These are phyloP conservation scores for Notechis scutatus DNA, from an alignment of 2,113 vertebrate genomes.

Conservation along the genomic window DNA sequence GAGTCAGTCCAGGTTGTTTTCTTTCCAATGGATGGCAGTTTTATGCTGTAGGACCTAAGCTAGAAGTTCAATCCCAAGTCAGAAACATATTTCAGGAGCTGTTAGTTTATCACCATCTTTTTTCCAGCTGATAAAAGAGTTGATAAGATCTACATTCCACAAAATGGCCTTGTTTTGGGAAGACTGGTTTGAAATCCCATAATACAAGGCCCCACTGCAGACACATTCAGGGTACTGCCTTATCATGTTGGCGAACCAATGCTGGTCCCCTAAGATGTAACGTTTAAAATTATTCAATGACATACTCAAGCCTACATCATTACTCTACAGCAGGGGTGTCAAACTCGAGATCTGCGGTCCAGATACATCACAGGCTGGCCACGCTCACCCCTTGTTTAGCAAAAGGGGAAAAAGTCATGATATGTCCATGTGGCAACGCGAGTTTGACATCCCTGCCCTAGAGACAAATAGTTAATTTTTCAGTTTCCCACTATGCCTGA, in stretches of 20 bases:
- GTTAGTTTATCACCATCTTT: background rate
- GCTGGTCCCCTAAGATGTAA: background rate
- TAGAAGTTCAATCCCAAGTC: background rate
- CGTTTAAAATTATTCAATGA: background rate
- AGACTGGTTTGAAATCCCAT: background rate
- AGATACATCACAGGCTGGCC: no score
- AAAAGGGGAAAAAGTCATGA: no score
- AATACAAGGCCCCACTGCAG: background rate
- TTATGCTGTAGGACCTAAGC: background rate
- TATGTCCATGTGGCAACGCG: accelerated
- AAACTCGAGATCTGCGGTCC: no score
- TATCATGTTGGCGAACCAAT: background rate
- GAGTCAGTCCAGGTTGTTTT: background rate
- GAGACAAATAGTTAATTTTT: background rate
- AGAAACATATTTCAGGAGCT: background rate
- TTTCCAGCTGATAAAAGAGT: background rate
- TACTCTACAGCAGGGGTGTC: background rate
- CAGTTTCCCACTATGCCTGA: background rate
- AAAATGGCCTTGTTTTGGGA: background rate
- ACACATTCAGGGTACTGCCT: background rate
- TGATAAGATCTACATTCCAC: background rate
- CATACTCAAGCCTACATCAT: background rate
- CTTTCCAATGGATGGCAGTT: background rate
- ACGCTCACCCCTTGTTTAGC: no score
- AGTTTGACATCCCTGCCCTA: no score